Base-by-base conservation (phyloP, 2,888 invertebrate species). In the Carcina quercana region DNA sequence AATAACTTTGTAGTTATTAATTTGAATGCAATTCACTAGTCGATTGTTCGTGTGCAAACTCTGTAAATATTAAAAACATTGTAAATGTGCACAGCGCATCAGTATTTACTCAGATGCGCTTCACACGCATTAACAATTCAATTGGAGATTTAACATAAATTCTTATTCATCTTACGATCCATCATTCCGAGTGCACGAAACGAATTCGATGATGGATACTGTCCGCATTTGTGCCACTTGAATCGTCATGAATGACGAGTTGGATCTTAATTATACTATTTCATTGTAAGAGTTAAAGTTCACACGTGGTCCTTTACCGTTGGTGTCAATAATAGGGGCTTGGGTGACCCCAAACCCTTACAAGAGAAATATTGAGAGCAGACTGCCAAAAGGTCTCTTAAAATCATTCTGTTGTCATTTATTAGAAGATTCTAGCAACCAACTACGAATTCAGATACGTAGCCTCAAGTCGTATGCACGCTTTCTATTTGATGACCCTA, bases 141-240 rank as follows among this genome's bases (percentile, higher is more conserved):
- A 82, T 79, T 62, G 57, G 43, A 43, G 35, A 80, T 82, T n/a
- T 80, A 71, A 46, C 78, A 82, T 80, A 76, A 59, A 66, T 72
- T 58, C 52, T 57, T 58, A 76, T 82, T 76, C 72, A 78, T 69
- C 44, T 43, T 48, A 52, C 59, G 42, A 82, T 82, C 75, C 70
- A 71, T 80, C 83, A 79, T 51, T 53, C 47, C 41, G 41, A 22
- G 49, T 53, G 58, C 35, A 37, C 45, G 48, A 53, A 54, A 36
- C 45, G 10, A 24, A 10, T 11, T 24, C 50, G 45, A 42, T 69
- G 71, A 78, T 71, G 67, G 63, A 70, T 65, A 59, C 47, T 37
- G 46, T 55, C 53, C 51, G 64, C 69, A 72, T 80, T 80, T 78
- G 76, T 75, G 76, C 78, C 79, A 78, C 71, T 72, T 67, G 72